Percentiles rank a stretch among this genome's conserved stretches.
phyloP scores from a whole-genome alignment of 2,888 invertebrate species.

The Blera fallax region DNA sequence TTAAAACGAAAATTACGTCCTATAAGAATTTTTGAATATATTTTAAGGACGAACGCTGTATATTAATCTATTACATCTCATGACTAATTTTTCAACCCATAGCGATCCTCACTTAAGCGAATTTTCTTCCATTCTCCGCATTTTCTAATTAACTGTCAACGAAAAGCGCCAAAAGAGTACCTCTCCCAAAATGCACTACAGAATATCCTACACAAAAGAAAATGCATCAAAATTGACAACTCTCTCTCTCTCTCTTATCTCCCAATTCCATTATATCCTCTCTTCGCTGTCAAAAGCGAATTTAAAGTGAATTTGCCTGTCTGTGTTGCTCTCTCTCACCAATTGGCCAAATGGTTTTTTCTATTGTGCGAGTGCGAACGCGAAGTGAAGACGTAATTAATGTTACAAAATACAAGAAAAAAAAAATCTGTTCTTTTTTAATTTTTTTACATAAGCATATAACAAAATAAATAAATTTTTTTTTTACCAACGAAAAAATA shows the following conservation, averaged over 20 bases:
- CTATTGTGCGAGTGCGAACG: conserved; percentile 69
- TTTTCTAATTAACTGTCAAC: not conserved
- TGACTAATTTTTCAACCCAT: not conserved
- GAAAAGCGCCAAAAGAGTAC: not conserved
- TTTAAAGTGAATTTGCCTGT: conserved; percentile 6
- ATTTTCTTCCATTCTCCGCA: not conserved
- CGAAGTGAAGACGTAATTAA: conserved; percentile 70
- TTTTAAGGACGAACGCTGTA: too few species aligned
- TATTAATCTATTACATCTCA: not conserved
- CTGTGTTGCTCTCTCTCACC: conserved; percentile 35
- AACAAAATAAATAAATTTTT: conserved; percentile 35
- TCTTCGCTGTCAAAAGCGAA: conserved; percentile 9
- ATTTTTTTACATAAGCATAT: conserved; percentile 66
- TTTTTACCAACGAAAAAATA: conserved; percentile 28
- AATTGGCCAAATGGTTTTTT: conserved; percentile 63
- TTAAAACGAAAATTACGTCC: too few species aligned
- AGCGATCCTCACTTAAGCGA: not conserved
- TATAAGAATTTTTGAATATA: too few species aligned
- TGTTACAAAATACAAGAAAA: conserved; percentile 64
- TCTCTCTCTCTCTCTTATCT: conserved; percentile 1
- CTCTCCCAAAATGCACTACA: not conserved
- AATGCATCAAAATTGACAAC: conserved; percentile 29
- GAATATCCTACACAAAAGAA: conserved; percentile 5
- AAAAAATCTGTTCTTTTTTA: conserved; percentile 31
- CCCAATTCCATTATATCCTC: not conserved